Conservation (phyloP, 2,797 vertebrate genomes). For the Menidia menidia region DNA sequence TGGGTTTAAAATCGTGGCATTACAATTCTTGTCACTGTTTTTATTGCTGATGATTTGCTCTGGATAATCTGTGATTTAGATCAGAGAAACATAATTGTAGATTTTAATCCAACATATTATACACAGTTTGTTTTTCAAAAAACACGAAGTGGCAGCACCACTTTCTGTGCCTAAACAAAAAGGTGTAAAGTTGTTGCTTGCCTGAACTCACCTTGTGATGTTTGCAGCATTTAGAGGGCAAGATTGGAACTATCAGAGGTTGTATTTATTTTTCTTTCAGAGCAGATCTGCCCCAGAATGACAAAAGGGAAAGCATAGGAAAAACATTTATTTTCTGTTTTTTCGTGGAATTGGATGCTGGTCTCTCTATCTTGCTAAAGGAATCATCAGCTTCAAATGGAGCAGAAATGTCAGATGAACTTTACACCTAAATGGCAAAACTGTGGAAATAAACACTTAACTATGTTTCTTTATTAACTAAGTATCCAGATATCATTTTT, state of each 20-base stretch:
- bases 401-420: conserved; percentile 23
- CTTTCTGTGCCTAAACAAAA: too few species aligned
- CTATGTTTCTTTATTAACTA: not conserved
- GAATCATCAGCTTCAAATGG: conserved; percentile 19
- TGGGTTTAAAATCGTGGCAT: too few species aligned
- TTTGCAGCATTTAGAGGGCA: not conserved
- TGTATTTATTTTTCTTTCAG: not conserved
- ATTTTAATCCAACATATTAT: too few species aligned
- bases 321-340: not conserved
- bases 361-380: conserved; percentile 27
- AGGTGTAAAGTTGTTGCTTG: not conserved
- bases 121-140: not conserved
- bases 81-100: too few species aligned
- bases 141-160: too few species aligned
- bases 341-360: conserved; percentile 18
- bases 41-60: too few species aligned
- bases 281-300: not conserved
- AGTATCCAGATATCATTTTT: not conserved
- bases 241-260: not conserved
- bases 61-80: too few species aligned
- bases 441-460: conserved; percentile 11
- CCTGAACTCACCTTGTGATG: not conserved
- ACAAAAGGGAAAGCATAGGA: not conserved
- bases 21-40: too few species aligned
- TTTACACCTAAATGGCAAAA: conserved; percentile 15